Base-by-base conservation (phyloP, 2,888 invertebrate species). In the Ectemnius continuus region DNA sequence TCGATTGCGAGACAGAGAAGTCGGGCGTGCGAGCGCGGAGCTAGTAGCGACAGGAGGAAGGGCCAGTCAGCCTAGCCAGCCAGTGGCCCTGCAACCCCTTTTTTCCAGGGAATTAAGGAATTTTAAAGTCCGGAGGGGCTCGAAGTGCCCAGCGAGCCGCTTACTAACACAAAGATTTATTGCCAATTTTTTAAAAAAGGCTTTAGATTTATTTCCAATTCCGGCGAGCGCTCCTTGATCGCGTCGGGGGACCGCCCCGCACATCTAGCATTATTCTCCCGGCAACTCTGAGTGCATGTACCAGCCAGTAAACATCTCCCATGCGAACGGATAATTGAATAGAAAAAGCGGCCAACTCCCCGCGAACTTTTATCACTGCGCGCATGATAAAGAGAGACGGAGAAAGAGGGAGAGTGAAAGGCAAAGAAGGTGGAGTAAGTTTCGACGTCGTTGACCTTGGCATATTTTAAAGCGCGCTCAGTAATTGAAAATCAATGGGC, bases 151-250 rank as follows among this genome's bases (percentile, higher is more conserved):
- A 85, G 69, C 78, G 86, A 88, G 83, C 85, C 83, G 86, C 63
- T 83, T 11, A 2, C 85, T 88, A 88, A 88, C 87, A 73, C 83
- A 84, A 84, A 78, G 87, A 90, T 89, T 89, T 89, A 89, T 89
- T 86, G 88, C 82, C 89, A 89, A 90, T 89, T 89, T 89, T 88
- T 88, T 86, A 85, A 87, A 86, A 88, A 88, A 87, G 87, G 85
- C 86, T 84, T 79, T 84, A 83, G 87, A 89, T 89, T 89, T 89
- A 88, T 88, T 87, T 85, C 84, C 88, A 86, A 86, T 87, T 80
- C 83, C 80, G 66, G 70, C 72, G 76, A 78, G 76, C 78, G 60
- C 26, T 62, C 65, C 66, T 69, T 67, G 67, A 72, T 65, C 70
- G 59, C 56, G 46, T 23, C 61, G 56, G 57, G 73, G 78, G 80